Evolutionary conservation across 2,113 vertebrate species (phyloP).

Genomic region (Lampris megalopsis): DNA sequence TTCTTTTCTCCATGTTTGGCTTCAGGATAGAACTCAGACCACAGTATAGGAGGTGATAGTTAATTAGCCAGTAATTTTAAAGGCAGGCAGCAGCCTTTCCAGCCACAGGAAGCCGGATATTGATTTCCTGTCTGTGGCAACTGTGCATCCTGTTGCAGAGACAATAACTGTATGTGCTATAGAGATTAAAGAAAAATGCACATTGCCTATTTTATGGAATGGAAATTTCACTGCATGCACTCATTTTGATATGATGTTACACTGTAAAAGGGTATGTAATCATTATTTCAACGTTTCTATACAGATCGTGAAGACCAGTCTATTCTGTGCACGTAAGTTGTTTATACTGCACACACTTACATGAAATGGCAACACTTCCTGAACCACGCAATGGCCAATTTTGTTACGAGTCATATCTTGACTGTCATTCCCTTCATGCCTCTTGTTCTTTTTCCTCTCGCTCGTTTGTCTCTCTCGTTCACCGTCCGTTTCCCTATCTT

Average conservation of each 20-base stretch:
- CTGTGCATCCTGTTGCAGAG: conserved; percentile 63
- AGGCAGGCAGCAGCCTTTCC: conserved; percentile 28
- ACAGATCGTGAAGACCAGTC: conserved; percentile 98
- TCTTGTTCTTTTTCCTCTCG: not conserved
- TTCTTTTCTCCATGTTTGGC: conserved; percentile 8
- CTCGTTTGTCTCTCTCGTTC: not conserved
- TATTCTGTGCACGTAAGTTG: conserved; percentile 99
- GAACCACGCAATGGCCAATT: not conserved
- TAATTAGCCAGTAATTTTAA: conserved; percentile 43
- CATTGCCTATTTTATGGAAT: not conserved
- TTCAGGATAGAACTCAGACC: not conserved
- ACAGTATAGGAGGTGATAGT: not conserved
- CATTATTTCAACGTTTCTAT: conserved; percentile 37
- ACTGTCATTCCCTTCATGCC: not conserved
- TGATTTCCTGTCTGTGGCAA: conserved; percentile 75
- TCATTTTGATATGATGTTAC: not conserved
- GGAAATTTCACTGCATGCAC: not conserved
- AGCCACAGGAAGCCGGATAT: conserved; percentile 73
- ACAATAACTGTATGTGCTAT: conserved; percentile 28
- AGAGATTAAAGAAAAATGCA: conserved; percentile 32
- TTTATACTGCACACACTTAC: not conserved
- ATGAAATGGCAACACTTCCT: not conserved
- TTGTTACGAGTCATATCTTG: not conserved
- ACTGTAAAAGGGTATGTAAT: not conserved
- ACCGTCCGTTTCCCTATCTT: not conserved